Percentiles rank a stretch among this genome's conserved stretches.
phyloP scores from a whole-genome alignment of 2,797 vertebrate species.

The Mareca penelope region DNA sequence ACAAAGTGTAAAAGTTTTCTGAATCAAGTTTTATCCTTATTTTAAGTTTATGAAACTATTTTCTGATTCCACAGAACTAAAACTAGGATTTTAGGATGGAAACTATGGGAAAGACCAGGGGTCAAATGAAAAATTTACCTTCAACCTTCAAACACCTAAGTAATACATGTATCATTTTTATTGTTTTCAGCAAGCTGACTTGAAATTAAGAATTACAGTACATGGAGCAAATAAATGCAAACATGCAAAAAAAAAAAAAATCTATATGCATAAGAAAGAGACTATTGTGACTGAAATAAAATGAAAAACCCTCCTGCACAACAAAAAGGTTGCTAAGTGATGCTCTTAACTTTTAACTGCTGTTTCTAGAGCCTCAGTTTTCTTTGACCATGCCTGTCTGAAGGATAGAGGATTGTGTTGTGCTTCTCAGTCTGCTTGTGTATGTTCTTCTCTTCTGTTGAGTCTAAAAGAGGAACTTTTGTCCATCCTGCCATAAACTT shows the following conservation, averaged over 20 bases:
- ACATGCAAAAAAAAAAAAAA: not conserved
- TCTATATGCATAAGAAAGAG: not conserved
- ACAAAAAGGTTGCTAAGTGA: not conserved
- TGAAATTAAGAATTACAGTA: not conserved
- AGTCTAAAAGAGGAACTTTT: not conserved
- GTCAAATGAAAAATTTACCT: not conserved
- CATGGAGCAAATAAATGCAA: not conserved
- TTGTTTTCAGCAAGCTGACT: not conserved
- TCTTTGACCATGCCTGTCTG: not conserved
- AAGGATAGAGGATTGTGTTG: not conserved
- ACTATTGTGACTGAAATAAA: not conserved
- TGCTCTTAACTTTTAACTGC: not conserved
- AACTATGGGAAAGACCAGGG: not conserved
- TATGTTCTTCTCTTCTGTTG: not conserved
- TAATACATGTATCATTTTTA: rapidly evolving
- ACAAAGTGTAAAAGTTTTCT: not conserved
- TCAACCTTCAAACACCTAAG: not conserved
- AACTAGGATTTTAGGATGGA: not conserved
- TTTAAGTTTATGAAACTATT: not conserved
- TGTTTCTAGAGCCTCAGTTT: not conserved
- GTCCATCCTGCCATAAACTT: not conserved
- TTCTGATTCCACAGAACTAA: not conserved
- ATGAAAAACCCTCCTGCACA: not conserved
- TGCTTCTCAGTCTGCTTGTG: not conserved
- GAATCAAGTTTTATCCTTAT: not conserved